Conservation (phyloP, 2,888 invertebrate genomes). For the Cactoblastis cactorum region DNA sequence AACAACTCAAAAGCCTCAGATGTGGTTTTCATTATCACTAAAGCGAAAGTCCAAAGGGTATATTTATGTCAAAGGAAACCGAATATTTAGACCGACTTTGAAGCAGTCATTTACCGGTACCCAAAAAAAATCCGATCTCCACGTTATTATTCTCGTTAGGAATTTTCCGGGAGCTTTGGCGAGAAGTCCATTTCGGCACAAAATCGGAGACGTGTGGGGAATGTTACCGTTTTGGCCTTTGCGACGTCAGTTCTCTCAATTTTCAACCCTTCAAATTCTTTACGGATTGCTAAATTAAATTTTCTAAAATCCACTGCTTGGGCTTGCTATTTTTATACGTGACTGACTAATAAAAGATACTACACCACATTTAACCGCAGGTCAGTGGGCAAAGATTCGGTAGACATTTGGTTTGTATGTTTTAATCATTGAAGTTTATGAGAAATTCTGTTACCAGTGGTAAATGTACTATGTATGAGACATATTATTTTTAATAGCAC, state of each 20-base stretch:
- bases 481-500: no score
- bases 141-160: slow-evolving; percentile 19
- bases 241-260: neutral
- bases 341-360: no score
- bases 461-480: no score
- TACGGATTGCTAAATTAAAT: neutral
- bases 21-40: slow-evolving; percentile 1
- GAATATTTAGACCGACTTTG: neutral
- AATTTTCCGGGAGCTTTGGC: slow-evolving; percentile 23
- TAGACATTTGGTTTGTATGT: no score
- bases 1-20: neutral
- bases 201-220: slow-evolving; percentile 29
- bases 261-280: neutral
- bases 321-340: no score
- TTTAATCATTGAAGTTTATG: no score
- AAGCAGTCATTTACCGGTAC: slow-evolving; percentile 2
- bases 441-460: no score
- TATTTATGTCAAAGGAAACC: slow-evolving; percentile 20
- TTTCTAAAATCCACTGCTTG: neutral
- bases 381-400: no score
- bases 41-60: slow-evolving; percentile 13
- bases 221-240: slow-evolving; percentile 18
- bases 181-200: slow-evolving; percentile 20
- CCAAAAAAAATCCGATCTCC: slow-evolving; percentile 8
- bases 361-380: no score